These are phyloP conservation scores for Aradophagus sp. DNA, from an alignment of 1,140 invertebrate genomes.

Conservation along the genomic window DNA sequence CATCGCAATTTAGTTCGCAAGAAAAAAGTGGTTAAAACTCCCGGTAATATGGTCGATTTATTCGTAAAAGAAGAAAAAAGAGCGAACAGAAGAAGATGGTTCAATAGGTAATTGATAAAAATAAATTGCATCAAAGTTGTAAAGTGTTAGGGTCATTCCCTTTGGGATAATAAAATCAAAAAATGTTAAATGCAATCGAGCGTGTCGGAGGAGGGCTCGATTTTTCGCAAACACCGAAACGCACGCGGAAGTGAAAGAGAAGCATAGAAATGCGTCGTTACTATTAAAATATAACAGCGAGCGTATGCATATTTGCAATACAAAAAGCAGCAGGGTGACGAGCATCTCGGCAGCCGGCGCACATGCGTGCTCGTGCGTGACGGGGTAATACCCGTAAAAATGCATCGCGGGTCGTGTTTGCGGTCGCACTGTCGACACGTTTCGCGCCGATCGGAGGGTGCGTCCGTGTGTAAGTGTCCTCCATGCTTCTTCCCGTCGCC, in stretches of 20 bases:
- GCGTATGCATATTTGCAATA: conserved; percentile 29
- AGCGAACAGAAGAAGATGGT: too few species aligned
- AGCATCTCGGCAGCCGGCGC: conserved; percentile 22
- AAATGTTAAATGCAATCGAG: not conserved
- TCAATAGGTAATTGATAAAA: too few species aligned
- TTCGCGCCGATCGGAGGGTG: conserved; percentile 41
- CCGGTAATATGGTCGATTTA: too few species aligned
- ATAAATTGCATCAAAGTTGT: not conserved
- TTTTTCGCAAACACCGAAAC: conserved; percentile 4
- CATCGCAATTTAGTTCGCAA: too few species aligned
- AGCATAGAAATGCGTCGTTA: conserved; percentile 14
- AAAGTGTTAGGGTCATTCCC: not conserved
- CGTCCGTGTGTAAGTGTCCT: too few species aligned
- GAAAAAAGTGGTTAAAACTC: too few species aligned
- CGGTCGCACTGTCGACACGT: conserved; percentile 55
- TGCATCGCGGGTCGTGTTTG: conserved; percentile 46
- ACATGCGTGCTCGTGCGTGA: conserved; percentile 48
- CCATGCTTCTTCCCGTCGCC: conserved; percentile 37
- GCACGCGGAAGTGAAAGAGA: not conserved
- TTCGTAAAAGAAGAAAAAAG: too few species aligned
- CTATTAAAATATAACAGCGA: conserved; percentile 41
- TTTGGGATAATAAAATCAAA: too few species aligned
- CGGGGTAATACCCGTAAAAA: conserved; percentile 49
- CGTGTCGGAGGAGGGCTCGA: conserved; percentile 3
- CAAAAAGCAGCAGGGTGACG: conserved; percentile 31